Percentiles rank a stretch among this genome's conserved stretches.
phyloP scores from a whole-genome alignment of 2,888 invertebrate species.

The Epinotia ramella region DNA sequence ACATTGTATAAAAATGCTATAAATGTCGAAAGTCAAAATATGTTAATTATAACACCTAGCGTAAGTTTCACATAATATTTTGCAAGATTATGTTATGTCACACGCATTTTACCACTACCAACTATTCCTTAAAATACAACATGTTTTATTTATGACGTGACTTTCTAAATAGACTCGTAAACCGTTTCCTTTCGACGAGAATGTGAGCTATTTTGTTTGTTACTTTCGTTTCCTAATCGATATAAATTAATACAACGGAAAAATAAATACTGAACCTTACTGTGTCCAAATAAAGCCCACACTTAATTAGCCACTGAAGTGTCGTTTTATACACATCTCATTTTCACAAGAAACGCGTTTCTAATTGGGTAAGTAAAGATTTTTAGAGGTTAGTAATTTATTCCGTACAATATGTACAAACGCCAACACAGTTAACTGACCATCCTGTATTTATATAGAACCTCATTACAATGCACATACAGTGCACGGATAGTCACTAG shows the following conservation, averaged over 20 bases:
- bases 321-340: too few relatives aligned
- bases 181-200: conserved; percentile 32
- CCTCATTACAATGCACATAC: too few relatives aligned
- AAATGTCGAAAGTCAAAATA: background rate
- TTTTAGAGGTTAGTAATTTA: too few relatives aligned
- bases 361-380: too few relatives aligned
- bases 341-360: too few relatives aligned
- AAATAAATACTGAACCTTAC: background rate
- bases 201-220: background rate
- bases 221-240: conserved; percentile 33
- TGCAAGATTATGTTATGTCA: conserved; percentile 28
- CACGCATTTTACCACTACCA: background rate
- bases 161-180: conserved; percentile 34
- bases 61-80: conserved; percentile 14
- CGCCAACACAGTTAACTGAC: too few relatives aligned
- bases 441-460: too few relatives aligned
- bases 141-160: conserved; percentile 33
- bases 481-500: too few relatives aligned
- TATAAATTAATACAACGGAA: background rate
- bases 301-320: too few relatives aligned
- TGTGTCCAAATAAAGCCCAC: background rate
- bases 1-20: background rate
- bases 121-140: conserved; percentile 18
- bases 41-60: background rate
- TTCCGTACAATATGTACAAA: too few relatives aligned